These are phyloP conservation scores for Parazoanthus atlanticus DNA, from an alignment of 92 coral and sea anemone species.

Conservation along the genomic window DNA sequence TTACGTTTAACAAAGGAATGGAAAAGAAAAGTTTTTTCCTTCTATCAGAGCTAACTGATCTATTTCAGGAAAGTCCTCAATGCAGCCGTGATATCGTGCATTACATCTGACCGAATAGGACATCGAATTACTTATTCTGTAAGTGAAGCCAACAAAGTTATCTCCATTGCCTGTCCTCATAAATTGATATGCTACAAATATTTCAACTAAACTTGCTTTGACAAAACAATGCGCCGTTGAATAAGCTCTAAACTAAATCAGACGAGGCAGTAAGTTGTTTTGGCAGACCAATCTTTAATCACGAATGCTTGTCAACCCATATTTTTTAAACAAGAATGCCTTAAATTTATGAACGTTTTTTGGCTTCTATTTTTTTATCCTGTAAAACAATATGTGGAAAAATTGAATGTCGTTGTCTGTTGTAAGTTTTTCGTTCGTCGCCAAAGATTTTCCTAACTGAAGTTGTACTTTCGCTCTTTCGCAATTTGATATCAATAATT, in stretches of 20 bases:
- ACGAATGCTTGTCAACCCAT: background rate
- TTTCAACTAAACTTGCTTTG: background rate
- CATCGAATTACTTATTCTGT: background rate
- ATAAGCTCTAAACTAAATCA: background rate
- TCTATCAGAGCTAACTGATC: background rate
- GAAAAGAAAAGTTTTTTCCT: background rate
- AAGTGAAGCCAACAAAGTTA: background rate
- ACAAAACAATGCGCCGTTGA: background rate
- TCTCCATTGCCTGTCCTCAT: background rate
- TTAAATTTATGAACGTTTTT: too few relatives aligned
- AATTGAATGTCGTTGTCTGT: background rate
- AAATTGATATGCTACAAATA: background rate
- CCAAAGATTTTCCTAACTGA: background rate
- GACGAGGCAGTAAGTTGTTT: background rate
- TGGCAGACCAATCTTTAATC: background rate
- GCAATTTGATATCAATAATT: too few relatives aligned
- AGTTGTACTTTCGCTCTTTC: background rate
- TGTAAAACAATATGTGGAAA: background rate
- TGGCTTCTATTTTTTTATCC: too few relatives aligned
- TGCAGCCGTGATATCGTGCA: background rate
- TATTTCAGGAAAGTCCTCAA: background rate
- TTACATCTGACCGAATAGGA: background rate
- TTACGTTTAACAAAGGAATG: too few relatives aligned
- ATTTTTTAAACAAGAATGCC: background rate
- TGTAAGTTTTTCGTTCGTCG: background rate